Conservation (phyloP, 2,113 vertebrate genomes). For the Capreolus pygargus region DNA sequence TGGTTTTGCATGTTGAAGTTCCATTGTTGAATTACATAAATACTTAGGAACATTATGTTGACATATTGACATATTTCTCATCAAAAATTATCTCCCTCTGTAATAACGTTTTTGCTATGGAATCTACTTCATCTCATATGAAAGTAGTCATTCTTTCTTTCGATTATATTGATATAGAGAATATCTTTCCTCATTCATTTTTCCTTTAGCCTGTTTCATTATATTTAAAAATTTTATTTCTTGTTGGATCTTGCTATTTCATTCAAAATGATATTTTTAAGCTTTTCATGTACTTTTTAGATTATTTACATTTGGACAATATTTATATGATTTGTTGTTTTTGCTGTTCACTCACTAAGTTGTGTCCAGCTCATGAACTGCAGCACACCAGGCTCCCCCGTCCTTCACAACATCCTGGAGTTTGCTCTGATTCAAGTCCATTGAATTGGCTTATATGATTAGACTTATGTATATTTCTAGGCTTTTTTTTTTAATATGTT, state of each 20-base stretch:
- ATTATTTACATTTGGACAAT: neutral
- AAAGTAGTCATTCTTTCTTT: neutral
- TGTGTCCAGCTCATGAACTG: neutral
- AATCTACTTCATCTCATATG: neutral
- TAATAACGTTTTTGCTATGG: neutral
- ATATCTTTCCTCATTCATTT: neutral
- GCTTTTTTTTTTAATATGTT: neutral
- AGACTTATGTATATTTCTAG: neutral
- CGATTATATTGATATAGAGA: neutral
- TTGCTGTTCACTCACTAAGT: neutral
- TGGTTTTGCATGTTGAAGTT: neutral
- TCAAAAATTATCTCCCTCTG: neutral
- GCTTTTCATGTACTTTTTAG: neutral
- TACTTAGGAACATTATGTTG: neutral
- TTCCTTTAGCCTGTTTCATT: neutral
- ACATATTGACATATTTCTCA: neutral
- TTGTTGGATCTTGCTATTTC: neutral
- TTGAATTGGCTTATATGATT: neutral
- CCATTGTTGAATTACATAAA: neutral
- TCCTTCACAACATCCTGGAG: neutral
- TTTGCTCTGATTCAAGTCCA: neutral
- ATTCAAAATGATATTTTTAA: neutral
- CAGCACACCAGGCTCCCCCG: neutral
- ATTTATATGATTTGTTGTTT: neutral
- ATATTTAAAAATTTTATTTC: neutral